Conservation (phyloP, 2,888 invertebrate genomes). For the Cancer borealis region DNA sequence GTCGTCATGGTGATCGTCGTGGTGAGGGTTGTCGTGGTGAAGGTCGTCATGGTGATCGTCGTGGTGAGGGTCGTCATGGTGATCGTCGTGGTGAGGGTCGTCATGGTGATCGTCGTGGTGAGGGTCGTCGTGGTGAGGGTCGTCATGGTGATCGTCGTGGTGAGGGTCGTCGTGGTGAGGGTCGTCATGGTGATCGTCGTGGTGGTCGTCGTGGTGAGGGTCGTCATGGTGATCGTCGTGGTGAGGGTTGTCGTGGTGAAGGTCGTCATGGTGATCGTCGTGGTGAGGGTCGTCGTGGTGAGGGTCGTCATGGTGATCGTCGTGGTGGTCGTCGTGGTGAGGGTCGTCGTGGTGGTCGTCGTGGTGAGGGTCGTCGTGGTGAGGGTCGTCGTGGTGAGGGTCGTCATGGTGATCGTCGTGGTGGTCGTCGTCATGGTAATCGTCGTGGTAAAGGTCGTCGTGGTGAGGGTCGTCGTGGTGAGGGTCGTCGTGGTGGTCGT, state of each 20-base stretch:
- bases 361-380: background rate
- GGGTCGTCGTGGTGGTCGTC: background rate
- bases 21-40: background rate
- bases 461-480: background rate
- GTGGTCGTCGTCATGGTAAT: background rate
- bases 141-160: background rate
- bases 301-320: background rate
- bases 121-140: background rate
- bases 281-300: background rate
- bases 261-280: background rate
- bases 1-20: background rate
- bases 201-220: background rate
- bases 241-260: background rate
- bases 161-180: background rate
- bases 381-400: background rate
- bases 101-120: background rate
- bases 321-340: background rate
- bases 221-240: background rate
- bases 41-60: background rate
- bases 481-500: background rate
- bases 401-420: constrained; percentile 15
- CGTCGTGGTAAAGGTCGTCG: background rate
- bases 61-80: background rate
- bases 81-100: background rate
- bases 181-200: background rate